phyloP scores from a whole-genome alignment of 2,888 invertebrate genomes.

The Eupithecia centaureata region DNA sequence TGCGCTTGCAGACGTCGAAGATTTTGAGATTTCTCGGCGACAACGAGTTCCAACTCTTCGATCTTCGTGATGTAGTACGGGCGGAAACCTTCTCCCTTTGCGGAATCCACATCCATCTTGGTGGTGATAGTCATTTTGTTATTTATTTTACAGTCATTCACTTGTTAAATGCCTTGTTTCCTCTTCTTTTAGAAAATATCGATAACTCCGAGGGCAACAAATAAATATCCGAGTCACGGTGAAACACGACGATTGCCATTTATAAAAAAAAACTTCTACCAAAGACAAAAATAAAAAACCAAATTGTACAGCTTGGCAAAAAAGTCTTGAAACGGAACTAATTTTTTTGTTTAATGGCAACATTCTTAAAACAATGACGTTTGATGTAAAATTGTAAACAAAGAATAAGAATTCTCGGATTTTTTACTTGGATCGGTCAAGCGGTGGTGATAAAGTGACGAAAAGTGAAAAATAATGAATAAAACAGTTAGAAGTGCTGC shows the following conservation, averaged over 20 bases:
- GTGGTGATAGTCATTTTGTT: constrained; percentile 70
- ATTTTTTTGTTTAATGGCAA: too few relatives aligned
- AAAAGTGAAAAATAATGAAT: too few relatives aligned
- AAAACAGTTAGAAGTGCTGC: too few relatives aligned
- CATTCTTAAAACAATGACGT: too few relatives aligned
- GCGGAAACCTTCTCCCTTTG: constrained; percentile 94
- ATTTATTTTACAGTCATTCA: constrained; percentile 45
- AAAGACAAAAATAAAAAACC: background rate
- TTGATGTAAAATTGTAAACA: too few relatives aligned
- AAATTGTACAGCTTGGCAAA: too few relatives aligned
- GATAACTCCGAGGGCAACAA: constrained; percentile 20
- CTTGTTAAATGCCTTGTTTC: constrained; percentile 18
- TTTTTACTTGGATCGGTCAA: too few relatives aligned
- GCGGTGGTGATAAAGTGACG: too few relatives aligned
- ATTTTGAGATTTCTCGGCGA: constrained; percentile 99
- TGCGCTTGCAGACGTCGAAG: constrained; percentile 98
- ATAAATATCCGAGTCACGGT: constrained; percentile 58
- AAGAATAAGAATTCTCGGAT: too few relatives aligned
- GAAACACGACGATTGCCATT: constrained; percentile 43
- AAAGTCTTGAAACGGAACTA: too few relatives aligned
- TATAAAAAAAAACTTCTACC: constrained; percentile 32
- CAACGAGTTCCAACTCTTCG: constrained; percentile 97
- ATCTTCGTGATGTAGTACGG: constrained; percentile 99
- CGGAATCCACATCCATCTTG: constrained; percentile 89
- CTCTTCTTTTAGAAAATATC: constrained; percentile 10